Conservation (phyloP, 2,113 vertebrate species). For the Cottus gobio region DNA sequence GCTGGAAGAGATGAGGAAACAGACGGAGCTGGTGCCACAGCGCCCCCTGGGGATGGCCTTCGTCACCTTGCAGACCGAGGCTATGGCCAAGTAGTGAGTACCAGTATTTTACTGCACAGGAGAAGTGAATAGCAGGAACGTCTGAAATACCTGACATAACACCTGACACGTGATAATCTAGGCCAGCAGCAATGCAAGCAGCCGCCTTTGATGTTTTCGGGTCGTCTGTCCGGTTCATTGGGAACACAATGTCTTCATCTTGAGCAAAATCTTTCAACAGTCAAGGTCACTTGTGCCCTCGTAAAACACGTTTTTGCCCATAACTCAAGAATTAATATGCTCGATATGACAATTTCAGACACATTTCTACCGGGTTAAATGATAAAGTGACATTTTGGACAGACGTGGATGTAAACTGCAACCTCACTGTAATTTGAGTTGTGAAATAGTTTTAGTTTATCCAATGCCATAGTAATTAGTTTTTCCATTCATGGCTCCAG, state of each 20-base stretch:
- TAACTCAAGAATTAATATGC: background rate
- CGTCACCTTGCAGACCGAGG: slow-evolving; percentile 90
- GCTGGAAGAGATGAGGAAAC: slow-evolving; percentile 77
- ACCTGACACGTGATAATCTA: background rate
- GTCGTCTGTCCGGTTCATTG: background rate
- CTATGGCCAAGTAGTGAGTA: slow-evolving; percentile 93
- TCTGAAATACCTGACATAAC: background rate
- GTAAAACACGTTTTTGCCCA: background rate
- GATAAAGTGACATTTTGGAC: too few species aligned
- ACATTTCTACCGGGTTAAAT: background rate
- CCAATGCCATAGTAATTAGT: background rate
- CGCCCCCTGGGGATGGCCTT: slow-evolving; percentile 92
- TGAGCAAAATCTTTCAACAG: background rate
- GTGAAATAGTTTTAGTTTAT: background rate
- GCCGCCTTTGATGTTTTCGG: background rate
- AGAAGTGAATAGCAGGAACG: background rate
- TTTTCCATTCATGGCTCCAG: background rate
- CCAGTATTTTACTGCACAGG: background rate
- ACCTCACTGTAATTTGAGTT: background rate
- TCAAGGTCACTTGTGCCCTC: too few species aligned
- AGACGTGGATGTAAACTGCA: background rate
- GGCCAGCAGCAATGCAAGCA: background rate
- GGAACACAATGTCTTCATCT: background rate
- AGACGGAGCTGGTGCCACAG: slow-evolving; percentile 76
- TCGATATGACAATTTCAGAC: background rate